Conservation (phyloP, 2,888 invertebrate species). For the Nebria brevicollis region DNA sequence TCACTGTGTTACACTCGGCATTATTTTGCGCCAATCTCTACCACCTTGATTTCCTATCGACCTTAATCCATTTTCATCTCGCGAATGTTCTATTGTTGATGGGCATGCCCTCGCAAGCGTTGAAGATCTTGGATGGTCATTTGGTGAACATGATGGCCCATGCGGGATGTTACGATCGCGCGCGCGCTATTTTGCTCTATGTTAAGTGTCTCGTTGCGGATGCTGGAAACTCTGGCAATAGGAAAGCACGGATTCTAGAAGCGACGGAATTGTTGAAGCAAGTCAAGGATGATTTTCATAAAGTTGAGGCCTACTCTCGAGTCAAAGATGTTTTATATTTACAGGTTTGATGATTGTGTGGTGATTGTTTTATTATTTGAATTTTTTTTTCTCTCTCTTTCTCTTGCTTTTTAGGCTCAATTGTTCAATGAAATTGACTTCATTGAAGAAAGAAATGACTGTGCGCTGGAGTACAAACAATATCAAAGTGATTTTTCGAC, state of each 20-base stretch:
- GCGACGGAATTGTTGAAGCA: conserved; percentile 72
- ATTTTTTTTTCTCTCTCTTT: too few species aligned
- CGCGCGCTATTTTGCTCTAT: conserved; percentile 78
- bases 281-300: conserved; percentile 76
- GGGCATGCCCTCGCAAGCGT: conserved; percentile 80
- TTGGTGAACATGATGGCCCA: conserved; percentile 80
- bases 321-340: conserved; percentile 79
- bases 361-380: too few species aligned
- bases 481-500: conserved; percentile 78
- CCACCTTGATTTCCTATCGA: conserved; percentile 79
- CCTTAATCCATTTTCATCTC: conserved; percentile 80
- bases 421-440: conserved; percentile 80
- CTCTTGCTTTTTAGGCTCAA: conserved; percentile 71
- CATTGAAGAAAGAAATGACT: conserved; percentile 79
- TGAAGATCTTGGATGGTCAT: conserved; percentile 75
- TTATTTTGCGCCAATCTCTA: conserved; percentile 79
- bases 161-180: conserved; percentile 84
- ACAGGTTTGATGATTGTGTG: too few species aligned
- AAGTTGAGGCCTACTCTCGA: conserved; percentile 80
- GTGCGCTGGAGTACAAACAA: conserved; percentile 82
- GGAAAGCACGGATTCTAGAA: conserved; percentile 66
- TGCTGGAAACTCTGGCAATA: conserved; percentile 64
- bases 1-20: conserved; percentile 73
- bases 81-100: conserved; percentile 81
- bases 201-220: conserved; percentile 82